Evolutionary conservation across 1,140 invertebrate species (phyloP).

Genomic region (Papilio xuthus): DNA sequence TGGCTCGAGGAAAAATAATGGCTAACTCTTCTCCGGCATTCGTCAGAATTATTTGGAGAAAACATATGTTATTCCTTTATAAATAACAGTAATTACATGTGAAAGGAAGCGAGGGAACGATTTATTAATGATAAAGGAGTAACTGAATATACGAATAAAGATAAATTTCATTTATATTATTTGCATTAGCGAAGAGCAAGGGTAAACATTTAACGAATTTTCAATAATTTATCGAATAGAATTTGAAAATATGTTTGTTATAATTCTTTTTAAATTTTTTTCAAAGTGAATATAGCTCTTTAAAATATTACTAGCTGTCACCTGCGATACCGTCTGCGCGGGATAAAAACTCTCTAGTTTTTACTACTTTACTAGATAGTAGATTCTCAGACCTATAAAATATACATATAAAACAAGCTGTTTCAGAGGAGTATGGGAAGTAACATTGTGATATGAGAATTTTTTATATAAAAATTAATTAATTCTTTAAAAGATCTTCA

Average conservation of each 20-base stretch:
- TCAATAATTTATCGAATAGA: too few relatives aligned
- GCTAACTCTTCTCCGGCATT: constrained; percentile 51
- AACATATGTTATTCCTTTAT: constrained; percentile 34
- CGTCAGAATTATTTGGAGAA: constrained; percentile 44
- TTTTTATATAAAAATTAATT: too few relatives aligned
- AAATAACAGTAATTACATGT: constrained; percentile 12
- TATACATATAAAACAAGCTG: too few relatives aligned
- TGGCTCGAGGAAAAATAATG: constrained; percentile 51
- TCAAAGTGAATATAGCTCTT: background rate
- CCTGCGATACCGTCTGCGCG: too few relatives aligned
- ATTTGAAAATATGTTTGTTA: background rate
- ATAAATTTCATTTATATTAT: background rate
- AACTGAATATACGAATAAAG: background rate
- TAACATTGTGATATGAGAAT: too few relatives aligned
- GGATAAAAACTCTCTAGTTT: too few relatives aligned
- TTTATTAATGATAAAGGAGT: background rate
- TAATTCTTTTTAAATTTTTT: background rate
- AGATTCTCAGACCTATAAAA: too few relatives aligned
- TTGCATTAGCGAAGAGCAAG: background rate
- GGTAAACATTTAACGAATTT: too few relatives aligned
- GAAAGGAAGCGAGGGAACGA: background rate
- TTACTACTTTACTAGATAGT: too few relatives aligned
- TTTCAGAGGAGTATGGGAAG: too few relatives aligned
- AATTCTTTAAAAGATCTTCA: constrained; percentile 23
- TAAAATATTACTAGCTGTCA: too few relatives aligned